These are phyloP conservation scores for Vulpes ferrilata DNA, from an alignment of 2,113 vertebrate genomes.

Conservation along the genomic window DNA sequence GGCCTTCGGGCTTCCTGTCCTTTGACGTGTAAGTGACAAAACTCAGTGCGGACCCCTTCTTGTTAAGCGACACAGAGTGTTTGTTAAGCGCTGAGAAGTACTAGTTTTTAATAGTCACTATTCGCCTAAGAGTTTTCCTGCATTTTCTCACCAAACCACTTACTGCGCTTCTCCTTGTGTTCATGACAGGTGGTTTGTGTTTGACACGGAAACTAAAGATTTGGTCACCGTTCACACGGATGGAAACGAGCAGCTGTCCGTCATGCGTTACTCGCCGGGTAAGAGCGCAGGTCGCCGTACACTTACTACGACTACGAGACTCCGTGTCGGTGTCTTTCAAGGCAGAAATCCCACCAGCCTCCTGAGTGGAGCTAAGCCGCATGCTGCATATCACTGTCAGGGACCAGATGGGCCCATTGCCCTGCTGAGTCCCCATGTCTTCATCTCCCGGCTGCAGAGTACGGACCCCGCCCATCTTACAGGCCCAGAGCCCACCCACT, in stretches of 20 bases:
- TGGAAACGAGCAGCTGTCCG: conserved; percentile 98
- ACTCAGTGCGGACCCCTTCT: neutral
- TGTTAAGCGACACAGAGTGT: neutral
- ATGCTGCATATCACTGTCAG: accelerated
- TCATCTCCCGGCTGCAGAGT: accelerated
- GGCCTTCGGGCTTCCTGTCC: neutral
- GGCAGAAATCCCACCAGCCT: neutral
- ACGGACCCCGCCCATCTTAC: accelerated
- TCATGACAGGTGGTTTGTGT: conserved; percentile 96
- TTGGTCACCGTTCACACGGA: conserved; percentile 98
- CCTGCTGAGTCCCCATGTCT: accelerated
- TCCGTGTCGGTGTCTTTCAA: neutral
- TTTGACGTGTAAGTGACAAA: accelerated
- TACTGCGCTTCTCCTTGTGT: conserved; percentile 72
- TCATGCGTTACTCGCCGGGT: conserved; percentile 97
- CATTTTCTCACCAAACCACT: conserved; percentile 52
- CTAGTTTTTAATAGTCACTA: conserved; percentile 3
- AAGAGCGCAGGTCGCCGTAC: neutral
- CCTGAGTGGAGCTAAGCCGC: neutral
- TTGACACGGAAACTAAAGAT: conserved; percentile 98
- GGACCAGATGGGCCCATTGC: neutral
- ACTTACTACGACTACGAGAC: neutral
- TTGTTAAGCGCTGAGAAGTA: conserved; percentile 60
- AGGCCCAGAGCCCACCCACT: accelerated
- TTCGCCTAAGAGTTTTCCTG: neutral